Evolutionary conservation across 2,797 vertebrate genomes (phyloP).

Genomic region (Manis javanica): DNA sequence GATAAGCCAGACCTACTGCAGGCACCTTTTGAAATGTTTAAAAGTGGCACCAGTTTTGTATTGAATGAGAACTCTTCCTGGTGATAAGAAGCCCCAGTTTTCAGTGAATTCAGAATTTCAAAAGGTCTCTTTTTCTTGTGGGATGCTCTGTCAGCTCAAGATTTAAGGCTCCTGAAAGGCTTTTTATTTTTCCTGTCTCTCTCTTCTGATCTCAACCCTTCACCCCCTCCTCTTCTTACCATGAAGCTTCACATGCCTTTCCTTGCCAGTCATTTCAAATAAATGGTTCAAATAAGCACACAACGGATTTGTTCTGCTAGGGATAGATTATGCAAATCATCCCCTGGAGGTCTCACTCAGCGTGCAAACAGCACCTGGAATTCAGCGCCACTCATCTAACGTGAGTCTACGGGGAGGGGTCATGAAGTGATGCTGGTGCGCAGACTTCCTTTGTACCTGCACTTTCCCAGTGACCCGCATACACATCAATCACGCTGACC

Average conservation of each 20-base stretch:
- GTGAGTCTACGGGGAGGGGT: neutral
- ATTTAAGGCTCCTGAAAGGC: neutral
- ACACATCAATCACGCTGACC: neutral
- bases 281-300: neutral
- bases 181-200: neutral
- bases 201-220: neutral
- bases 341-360: neutral
- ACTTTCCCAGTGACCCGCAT: neutral
- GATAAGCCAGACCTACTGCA: neutral
- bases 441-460: neutral
- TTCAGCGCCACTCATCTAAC: neutral
- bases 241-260: neutral
- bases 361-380: constrained; percentile 14
- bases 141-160: neutral
- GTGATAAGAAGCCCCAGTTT: constrained; percentile 5
- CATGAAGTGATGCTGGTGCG: neutral
- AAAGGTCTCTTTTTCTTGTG: constrained; percentile 15
- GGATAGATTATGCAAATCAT: neutral
- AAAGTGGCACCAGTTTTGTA: neutral
- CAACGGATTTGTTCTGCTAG: neutral
- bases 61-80: neutral
- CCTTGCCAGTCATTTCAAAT: constrained; percentile 17
- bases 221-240: neutral
- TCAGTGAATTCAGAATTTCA: constrained; percentile 53
- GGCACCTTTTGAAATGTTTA: neutral